phyloP scores from a whole-genome alignment of 2,888 invertebrate species.

The Pseudococcus longispinus region DNA sequence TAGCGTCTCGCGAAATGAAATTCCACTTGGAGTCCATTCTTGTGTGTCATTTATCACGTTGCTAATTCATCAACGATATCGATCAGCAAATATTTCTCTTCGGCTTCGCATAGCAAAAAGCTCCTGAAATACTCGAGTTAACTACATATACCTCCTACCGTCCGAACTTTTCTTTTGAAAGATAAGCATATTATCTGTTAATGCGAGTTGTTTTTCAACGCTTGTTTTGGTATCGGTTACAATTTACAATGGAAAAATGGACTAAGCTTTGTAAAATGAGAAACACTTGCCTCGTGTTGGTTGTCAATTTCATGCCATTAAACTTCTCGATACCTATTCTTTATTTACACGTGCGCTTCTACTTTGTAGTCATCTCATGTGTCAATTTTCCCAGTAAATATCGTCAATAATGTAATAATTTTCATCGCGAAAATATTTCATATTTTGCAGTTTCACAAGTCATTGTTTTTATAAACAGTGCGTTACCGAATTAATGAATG shows the following conservation, averaged over 20 bases:
- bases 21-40: neutral
- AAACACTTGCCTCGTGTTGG: neutral
- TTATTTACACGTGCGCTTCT: neutral
- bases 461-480: neutral
- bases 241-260: neutral
- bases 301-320: neutral
- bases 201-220: neutral
- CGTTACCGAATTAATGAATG: neutral
- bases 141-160: too few species aligned
- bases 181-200: neutral
- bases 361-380: neutral
- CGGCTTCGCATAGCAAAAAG: neutral
- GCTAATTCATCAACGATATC: neutral
- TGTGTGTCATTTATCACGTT: neutral
- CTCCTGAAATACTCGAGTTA: neutral
- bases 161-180: neutral
- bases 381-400: slow-evolving; percentile 15
- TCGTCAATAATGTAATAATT: neutral
- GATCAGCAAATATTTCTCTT: neutral
- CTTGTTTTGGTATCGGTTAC: neutral
- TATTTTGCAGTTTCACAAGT: neutral
- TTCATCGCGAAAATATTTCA: slow-evolving; percentile 9
- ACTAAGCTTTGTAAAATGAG: neutral
- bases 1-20: neutral
- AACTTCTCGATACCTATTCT: neutral